Evolutionary conservation across 2,797 vertebrate species (phyloP).

Genomic region (Lithobates pipiens): DNA sequence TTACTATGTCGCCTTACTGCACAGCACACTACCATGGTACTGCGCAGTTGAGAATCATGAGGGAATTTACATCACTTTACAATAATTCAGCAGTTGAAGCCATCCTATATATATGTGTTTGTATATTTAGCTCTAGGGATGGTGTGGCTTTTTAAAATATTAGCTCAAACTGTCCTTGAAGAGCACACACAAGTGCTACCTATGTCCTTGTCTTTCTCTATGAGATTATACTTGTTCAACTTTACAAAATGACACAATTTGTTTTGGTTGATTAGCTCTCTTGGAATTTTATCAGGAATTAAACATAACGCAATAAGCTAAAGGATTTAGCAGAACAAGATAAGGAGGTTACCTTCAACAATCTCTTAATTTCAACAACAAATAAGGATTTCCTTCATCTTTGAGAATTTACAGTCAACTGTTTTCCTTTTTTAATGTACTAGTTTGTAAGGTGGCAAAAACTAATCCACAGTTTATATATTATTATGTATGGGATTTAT

Average conservation of each 20-base stretch:
- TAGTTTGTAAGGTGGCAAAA: slow-evolving; percentile 75
- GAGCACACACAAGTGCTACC: background rate
- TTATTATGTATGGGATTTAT: slow-evolving; percentile 78
- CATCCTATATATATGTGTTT: no score
- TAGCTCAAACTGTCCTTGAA: slow-evolving; percentile 14
- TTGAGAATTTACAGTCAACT: slow-evolving; percentile 68
- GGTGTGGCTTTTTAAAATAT: background rate
- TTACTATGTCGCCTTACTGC: no score
- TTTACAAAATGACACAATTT: slow-evolving; percentile 43
- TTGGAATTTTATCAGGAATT: slow-evolving; percentile 65
- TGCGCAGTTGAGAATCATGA: no score
- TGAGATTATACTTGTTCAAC: slow-evolving; percentile 28
- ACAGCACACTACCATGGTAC: no score
- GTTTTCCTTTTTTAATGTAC: slow-evolving; percentile 75
- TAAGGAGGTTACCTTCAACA: slow-evolving; percentile 60
- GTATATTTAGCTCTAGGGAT: no score
- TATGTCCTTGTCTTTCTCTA: slow-evolving; percentile 33
- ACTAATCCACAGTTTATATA: slow-evolving; percentile 80
- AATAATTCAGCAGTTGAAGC: no score
- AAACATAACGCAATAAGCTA: slow-evolving; percentile 49
- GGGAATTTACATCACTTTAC: no score
- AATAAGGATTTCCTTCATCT: slow-evolving; percentile 64
- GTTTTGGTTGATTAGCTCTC: slow-evolving; percentile 56
- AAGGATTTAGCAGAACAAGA: slow-evolving; percentile 52
- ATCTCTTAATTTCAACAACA: slow-evolving; percentile 38